Evolutionary conservation across 2,888 invertebrate genomes (phyloP), one percentile per base, ranked within the genome.

Genomic region (Campoplex nolae): DNA sequence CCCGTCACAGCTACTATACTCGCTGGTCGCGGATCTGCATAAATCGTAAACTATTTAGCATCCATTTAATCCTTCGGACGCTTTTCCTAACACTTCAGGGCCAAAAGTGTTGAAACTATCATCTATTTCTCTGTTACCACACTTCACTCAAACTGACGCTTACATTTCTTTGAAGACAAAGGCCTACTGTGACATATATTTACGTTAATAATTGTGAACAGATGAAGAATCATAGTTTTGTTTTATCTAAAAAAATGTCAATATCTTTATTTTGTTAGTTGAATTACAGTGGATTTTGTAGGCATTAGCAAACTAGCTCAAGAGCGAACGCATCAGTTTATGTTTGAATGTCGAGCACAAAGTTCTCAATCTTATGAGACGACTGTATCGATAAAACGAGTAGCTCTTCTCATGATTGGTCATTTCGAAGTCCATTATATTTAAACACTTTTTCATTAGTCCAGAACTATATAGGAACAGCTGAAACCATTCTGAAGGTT

Each of bases 41-140:
- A 76, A 85, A 80, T 81, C 84, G 76, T 76, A 70, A 85, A 81
- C 84, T 84, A 80, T 84, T 80, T 76, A 70, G 80, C 71, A 85
- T 76, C 75, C 84, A 54, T 62, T 85, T 85, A 81, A 85, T 84
- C 70, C 84, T 42, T 62, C 32, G 23, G 62, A 42, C 28, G 75
- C 65, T 54, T 74, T 80, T 71, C 62, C 51, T 28, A 45, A 13
- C 67, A 23, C 58, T 23, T 9, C 23, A 32, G 23, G 32, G 23
- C 71, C 28, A 45, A 54, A 58, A 56, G 28, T 48, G 48, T 54
- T 32, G 16, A 73, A 51, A 73, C 51, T 23, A 32, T 54, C 16
- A 62, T 62, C 32, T 7, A 7, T 62, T 62, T 51, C 16, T 32
- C 73, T 73, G 18, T 28, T 32, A 73, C 48, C 23, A 28, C 45